Base-by-base conservation (phyloP, 2,113 vertebrate genomes). In the Alces alces region DNA sequence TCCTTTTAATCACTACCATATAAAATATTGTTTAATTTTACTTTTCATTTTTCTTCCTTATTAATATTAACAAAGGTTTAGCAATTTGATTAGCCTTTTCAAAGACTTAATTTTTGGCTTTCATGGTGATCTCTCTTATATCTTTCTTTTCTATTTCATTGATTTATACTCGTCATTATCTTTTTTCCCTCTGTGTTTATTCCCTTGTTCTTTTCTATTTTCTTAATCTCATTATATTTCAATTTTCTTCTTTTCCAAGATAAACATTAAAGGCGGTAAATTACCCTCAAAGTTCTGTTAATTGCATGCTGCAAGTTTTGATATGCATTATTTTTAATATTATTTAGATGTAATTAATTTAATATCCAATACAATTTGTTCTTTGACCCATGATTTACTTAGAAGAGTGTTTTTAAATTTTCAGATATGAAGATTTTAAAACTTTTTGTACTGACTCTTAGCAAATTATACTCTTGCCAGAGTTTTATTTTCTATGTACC, bases 281-380 rank as follows among this genome's bases (percentile, higher is more conserved):
- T 80, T 73, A 70, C 7, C 23, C 39, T 79, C 9, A 27, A 92
- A 89, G 6, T 78, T 79, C 78, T 79, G 23, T 95, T 28, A 83
- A 58, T 4, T 79, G 5, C 28, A 36, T 58, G 15, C 16, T 8
- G 39, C 25, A 50, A 76, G 23, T 86, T 86, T 86, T 96, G 54
- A 36, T 86, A 61, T n/a, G 14, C 28, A 43, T 85, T 61, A 21
- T 80, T 61, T 85, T 94, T 15, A 55, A 76, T 89, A 76, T 89
- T 96, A 64, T 76, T 89, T 25, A 86, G 9, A 94, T 92, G 9
- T 89, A 45, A 76, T n/a, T 52, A 97, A 89, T 86, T 89, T 64
- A 89, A 89, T 89, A 86, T 80, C 25, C 36, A 86, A 50, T 76
- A 60, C 61, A 6, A 95, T 89, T 89, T 91, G 1, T 52, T 82